These are phyloP conservation scores for Drosophila koepferae DNA, from an alignment of 2,888 invertebrate genomes.

Conservation along the genomic window DNA sequence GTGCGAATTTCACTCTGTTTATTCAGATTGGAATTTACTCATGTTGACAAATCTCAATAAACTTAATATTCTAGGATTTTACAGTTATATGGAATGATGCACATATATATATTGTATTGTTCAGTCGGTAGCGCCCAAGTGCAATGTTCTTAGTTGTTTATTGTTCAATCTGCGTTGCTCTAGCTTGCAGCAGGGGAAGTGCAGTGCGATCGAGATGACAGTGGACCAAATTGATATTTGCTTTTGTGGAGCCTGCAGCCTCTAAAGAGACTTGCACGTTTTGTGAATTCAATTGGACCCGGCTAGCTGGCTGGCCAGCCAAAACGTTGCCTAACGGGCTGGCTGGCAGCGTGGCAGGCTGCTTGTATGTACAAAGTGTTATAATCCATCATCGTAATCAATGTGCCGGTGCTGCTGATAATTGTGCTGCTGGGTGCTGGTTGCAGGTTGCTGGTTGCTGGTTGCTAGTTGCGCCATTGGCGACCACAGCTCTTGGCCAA, in stretches of 20 bases:
- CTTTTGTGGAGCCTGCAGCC: constrained; percentile 13
- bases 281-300: constrained; percentile 37
- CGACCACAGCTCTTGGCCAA: constrained; percentile 53
- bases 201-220: constrained; percentile 43
- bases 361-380: constrained; percentile 66
- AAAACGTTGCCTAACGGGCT: constrained; percentile 16
- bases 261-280: constrained; percentile 7
- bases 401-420: constrained; percentile 66
- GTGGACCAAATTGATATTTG: constrained; percentile 32
- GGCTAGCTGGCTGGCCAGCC: constrained; percentile 6
- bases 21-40: too few relatives aligned
- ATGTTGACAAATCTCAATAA: too few relatives aligned
- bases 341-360: constrained; percentile 8
- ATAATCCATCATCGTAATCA: constrained; percentile 80
- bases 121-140: neutral
- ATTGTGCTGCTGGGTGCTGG: constrained; percentile 54
- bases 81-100: too few relatives aligned
- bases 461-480: constrained; percentile 66
- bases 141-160: neutral
- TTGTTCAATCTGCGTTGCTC: neutral
- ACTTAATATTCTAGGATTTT: too few relatives aligned
- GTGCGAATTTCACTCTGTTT: too few relatives aligned
- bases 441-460: constrained; percentile 17
- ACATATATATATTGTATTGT: neutral
- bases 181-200: constrained; percentile 1